Base-by-base conservation (phyloP, 2,797 vertebrate genomes). In the Anolis apletophallus region DNA sequence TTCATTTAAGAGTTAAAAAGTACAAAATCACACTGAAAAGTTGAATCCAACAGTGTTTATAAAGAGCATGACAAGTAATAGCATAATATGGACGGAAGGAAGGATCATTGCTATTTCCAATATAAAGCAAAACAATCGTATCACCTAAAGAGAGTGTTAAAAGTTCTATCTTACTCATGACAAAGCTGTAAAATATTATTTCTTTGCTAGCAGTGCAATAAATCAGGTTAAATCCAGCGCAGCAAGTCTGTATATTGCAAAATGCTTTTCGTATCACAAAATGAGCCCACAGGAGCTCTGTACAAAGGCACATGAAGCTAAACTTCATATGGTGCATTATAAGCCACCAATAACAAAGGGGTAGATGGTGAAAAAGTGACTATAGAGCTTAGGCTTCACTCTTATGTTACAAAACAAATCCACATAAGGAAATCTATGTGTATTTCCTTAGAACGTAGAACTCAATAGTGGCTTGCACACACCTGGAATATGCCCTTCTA, bases 141-240 rank as follows among this genome's bases (percentile, higher is more conserved):
- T 92, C 91, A 93, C 91, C 71, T 88, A 87, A 94, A 92, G 91
- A 84, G 91, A 93, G 88, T 92, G 85, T 93, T 93, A 93, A 57
- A 92, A 78, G 91, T 92, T 86, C 92, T 89, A 81, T 90, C 76
- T 89, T 81, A 84, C 80, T 77, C 81, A 88, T 46, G 14, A 84
- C 32, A 81, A 34, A 79, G 79, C 40, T 76, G 88, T n/a, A 78
- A 7, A 83, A 90, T 88, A 79, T 64, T 81, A 83, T 75, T 87
- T 90, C 12, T 89, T 81, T 84, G 32, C 55, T 26, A 8, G n/a
- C 36, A 77, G 32, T 69, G 50, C 40, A 78, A 55, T 85, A 50
- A 5, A 12, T 19, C 23, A 85, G 32, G 34, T 79, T 72, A 85
- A 85, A 72, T 46, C 8, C 12, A 72, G n/a, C 50, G 19, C 7